Conservation (phyloP, 2,113 vertebrate species). For the Cyphomyrus discorhynchus region DNA sequence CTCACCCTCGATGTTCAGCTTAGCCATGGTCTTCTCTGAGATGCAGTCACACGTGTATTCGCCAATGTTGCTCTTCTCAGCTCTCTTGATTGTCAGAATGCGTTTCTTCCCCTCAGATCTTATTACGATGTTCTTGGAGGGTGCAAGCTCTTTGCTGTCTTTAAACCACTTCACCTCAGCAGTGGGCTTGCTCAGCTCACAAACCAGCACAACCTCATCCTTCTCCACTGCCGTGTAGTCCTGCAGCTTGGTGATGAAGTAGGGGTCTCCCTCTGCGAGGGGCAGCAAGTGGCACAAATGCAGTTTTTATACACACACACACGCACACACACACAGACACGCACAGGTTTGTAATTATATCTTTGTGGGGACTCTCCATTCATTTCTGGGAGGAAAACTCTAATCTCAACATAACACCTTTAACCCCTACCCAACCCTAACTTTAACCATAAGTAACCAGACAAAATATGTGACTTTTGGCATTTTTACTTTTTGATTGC, state of each 20-base stretch:
- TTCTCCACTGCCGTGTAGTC: conserved; percentile 93
- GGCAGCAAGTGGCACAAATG: background rate
- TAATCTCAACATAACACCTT: too few relatives aligned
- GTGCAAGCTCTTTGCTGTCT: conserved; percentile 76
- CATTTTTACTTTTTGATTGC: too few relatives aligned
- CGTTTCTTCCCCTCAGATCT: conserved; percentile 82
- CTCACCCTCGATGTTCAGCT: conserved; percentile 88
- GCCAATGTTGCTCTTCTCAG: conserved; percentile 72
- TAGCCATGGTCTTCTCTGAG: conserved; percentile 83
- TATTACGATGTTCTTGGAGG: conserved; percentile 80
- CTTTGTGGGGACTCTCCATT: too few relatives aligned
- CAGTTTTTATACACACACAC: background rate
- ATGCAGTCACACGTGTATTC: conserved; percentile 86
- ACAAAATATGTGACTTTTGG: too few relatives aligned
- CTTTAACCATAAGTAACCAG: too few relatives aligned
- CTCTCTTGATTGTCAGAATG: conserved; percentile 77
- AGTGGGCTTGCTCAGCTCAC: conserved; percentile 84
- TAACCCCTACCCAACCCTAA: too few relatives aligned
- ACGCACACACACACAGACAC: background rate
- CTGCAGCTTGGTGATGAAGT: conserved; percentile 89
- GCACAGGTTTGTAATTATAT: too few relatives aligned
- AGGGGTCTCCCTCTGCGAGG: conserved; percentile 85
- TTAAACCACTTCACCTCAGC: conserved; percentile 89
- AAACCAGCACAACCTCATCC: conserved; percentile 82
- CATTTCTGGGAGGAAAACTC: too few relatives aligned